Conservation (phyloP, 1,140 invertebrate genomes). For the Stratiolaelaps scimitus region DNA sequence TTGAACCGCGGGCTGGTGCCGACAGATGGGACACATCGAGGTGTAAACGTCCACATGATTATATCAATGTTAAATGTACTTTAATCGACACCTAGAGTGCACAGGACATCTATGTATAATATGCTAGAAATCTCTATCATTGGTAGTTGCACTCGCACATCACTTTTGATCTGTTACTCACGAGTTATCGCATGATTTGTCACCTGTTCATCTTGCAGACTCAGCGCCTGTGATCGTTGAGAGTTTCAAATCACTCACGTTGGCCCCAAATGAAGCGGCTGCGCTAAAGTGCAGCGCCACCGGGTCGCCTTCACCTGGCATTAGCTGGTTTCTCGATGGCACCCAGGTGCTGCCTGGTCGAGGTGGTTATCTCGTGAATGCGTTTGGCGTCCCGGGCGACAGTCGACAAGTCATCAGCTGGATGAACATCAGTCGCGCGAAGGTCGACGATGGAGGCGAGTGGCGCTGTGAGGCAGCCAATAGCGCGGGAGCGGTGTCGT, state of each 20-base stretch:
- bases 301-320: conserved; percentile 36
- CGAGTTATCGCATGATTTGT: no score
- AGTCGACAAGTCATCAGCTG: conserved; percentile 56
- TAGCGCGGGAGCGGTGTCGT: conserved; percentile 44
- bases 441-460: conserved; percentile 41
- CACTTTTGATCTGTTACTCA: no score
- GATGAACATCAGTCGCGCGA: conserved; percentile 58
- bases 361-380: not conserved
- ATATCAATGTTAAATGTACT: no score
- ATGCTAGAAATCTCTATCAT: no score
- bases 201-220: conserved; percentile 32
- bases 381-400: conserved; percentile 30
- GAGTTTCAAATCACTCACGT: conserved; percentile 35
- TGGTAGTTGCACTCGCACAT: no score
- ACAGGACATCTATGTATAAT: no score
- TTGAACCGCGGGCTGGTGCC: no score
- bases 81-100: no score
- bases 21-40: no score
- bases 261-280: conserved; percentile 35
- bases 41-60: no score
- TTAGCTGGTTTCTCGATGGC: conserved; percentile 12
- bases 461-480: conserved; percentile 48
- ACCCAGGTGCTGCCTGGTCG: not conserved
- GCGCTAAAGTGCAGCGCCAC: conserved; percentile 37
- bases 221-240: conserved; percentile 36